Percentiles rank a stretch among this genome's conserved stretches.
phyloP scores from a whole-genome alignment of 2,888 invertebrate genomes.

The Mystacides longicornis region DNA sequence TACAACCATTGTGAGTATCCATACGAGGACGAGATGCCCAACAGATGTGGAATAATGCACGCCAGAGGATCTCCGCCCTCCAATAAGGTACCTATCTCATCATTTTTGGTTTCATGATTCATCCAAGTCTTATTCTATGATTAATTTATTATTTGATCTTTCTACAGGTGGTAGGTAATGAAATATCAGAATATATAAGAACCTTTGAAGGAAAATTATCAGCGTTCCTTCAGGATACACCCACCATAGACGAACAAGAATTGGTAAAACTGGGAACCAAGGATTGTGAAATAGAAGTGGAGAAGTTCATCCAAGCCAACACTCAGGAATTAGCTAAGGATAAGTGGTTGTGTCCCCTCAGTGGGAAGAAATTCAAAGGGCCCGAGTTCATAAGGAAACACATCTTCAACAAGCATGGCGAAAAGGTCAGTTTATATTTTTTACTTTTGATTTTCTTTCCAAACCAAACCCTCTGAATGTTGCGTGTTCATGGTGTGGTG shows the following conservation, averaged over 20 bases:
- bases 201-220: slow-evolving; percentile 88
- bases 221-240: slow-evolving; percentile 75
- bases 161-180: slow-evolving; percentile 56
- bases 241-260: slow-evolving; percentile 66
- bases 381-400: slow-evolving; percentile 98
- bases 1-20: slow-evolving; percentile 99
- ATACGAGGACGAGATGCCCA: slow-evolving; percentile 99
- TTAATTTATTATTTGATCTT: neutral
- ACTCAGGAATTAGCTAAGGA: slow-evolving; percentile 96
- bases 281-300: slow-evolving; percentile 67
- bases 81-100: slow-evolving; percentile 53
- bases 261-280: slow-evolving; percentile 79
- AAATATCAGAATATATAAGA: slow-evolving; percentile 66
- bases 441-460: too few relatives aligned
- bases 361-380: slow-evolving; percentile 98
- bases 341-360: slow-evolving; percentile 97
- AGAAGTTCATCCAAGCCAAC: slow-evolving; percentile 92
- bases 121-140: neutral
- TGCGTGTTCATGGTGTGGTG: neutral
- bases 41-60: slow-evolving; percentile 97
- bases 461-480: too few relatives aligned
- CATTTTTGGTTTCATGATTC: neutral
- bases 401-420: slow-evolving; percentile 93
- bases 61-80: slow-evolving; percentile 84
- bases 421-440: slow-evolving; percentile 55